These are phyloP conservation scores for Cotesia typhae DNA, from an alignment of 1,140 invertebrate species.

Conservation along the genomic window DNA sequence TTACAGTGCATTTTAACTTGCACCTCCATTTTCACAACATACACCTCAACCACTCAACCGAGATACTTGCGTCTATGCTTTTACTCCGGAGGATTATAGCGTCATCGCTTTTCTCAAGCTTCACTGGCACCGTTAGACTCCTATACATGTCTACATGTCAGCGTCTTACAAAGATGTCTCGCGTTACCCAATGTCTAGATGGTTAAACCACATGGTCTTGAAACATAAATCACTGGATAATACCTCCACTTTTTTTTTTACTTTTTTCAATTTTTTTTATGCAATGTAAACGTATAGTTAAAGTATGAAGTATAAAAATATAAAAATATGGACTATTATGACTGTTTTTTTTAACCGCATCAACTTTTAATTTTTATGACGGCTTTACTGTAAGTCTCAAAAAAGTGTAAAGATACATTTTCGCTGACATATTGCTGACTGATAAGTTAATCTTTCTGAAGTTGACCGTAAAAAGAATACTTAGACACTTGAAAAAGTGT, in stretches of 20 bases:
- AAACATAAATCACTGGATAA: conserved; percentile 10
- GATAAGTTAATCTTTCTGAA: no score
- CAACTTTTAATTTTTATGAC: no score
- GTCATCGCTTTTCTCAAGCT: conserved; percentile 17
- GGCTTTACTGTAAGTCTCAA: no score
- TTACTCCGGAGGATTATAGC: conserved; percentile 21
- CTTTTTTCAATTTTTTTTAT: neutral
- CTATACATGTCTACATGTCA: conserved; percentile 1
- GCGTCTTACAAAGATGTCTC: conserved; percentile 19
- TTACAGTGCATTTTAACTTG: neutral
- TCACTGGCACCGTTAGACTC: neutral
- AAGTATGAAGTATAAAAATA: no score
- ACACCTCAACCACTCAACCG: no score
- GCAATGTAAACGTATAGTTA: neutral
- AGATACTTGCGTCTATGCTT: neutral
- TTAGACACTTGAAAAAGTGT: no score
- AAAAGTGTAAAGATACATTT: no score
- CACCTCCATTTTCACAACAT: no score
- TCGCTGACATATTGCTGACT: no score
- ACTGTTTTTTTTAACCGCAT: no score
- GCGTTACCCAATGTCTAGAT: conserved; percentile 25
- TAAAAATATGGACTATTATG: no score
- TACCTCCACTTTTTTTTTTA: neutral
- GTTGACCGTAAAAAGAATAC: no score
- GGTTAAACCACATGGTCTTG: conserved; percentile 15